phyloP scores from a whole-genome alignment of 1,140 invertebrate species.

The Copidosoma floridanum region DNA sequence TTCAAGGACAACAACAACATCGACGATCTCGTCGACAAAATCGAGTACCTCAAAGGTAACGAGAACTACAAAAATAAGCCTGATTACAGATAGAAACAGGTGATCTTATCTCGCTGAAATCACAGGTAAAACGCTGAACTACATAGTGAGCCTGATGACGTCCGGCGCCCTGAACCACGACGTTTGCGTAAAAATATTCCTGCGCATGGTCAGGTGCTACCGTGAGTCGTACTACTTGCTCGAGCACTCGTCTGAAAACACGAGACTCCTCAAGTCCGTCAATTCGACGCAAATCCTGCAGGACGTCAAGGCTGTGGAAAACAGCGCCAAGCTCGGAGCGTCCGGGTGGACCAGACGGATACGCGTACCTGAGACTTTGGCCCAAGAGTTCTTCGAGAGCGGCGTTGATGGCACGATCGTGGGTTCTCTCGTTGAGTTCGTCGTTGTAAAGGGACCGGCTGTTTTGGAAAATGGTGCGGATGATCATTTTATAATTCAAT shows the following conservation, averaged over 20 bases:
- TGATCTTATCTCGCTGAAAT: too few relatives aligned
- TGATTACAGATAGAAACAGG: too few relatives aligned
- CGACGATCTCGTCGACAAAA: constrained; percentile 6
- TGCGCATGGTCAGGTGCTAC: constrained; percentile 14
- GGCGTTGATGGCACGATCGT: neutral
- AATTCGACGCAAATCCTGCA: constrained; percentile 13
- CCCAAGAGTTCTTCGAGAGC: constrained; percentile 4
- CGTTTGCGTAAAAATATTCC: constrained; percentile 15
- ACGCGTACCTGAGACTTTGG: constrained; percentile 2
- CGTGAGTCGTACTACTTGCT: constrained; percentile 19
- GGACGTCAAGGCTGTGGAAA: neutral
- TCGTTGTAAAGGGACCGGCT: neutral
- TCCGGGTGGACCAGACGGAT: neutral
- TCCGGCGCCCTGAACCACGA: constrained; percentile 6
- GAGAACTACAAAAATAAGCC: too few relatives aligned
- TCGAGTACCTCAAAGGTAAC: constrained; percentile 20
- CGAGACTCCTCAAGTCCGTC: constrained; percentile 1
- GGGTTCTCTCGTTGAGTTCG: neutral
- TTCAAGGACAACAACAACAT: constrained; percentile 16
- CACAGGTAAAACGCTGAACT: constrained; percentile 22
- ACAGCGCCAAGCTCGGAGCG: neutral
- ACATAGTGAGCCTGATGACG: constrained; percentile 9
- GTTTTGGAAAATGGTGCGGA: neutral
- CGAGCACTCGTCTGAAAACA: constrained; percentile 10
- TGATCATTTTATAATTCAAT: too few relatives aligned